Evolutionary conservation across 2,888 invertebrate species (phyloP).

Genomic region (Crossocerus cetratus): DNA sequence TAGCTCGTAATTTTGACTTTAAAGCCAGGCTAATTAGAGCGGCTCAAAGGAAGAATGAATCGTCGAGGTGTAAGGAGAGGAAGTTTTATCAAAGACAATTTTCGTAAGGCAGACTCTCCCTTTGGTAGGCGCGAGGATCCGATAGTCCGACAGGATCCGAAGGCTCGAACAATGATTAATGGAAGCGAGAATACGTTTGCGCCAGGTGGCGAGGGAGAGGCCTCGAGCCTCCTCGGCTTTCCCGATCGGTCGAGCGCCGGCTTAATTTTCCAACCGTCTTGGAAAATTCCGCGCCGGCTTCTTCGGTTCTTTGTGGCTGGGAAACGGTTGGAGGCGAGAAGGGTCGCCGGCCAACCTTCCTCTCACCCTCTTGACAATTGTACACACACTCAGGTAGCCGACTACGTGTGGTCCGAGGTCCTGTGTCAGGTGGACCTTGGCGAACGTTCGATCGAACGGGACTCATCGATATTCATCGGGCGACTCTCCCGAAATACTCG

Average conservation of each 20-base stretch:
- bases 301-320: slow-evolving; percentile 37
- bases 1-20: no score
- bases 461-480: no score
- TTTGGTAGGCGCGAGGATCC: background rate
- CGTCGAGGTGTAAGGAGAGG: no score
- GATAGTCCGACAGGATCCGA: background rate
- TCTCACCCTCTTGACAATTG: background rate
- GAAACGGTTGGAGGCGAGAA: no score
- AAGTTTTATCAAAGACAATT: no score
- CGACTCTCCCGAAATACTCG: slow-evolving; percentile 6
- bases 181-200: slow-evolving; percentile 9
- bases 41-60: no score
- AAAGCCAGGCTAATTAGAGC: no score
- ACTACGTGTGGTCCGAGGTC: background rate
- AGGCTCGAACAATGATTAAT: slow-evolving; percentile 2
- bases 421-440: background rate
- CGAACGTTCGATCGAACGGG: no score
- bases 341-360: background rate
- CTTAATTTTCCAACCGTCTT: slow-evolving; percentile 33
- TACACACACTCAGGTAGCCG: background rate
- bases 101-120: no score
- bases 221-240: slow-evolving; percentile 4
- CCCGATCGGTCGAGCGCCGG: background rate
- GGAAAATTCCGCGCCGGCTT: slow-evolving; percentile 38
- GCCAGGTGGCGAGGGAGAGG: background rate